Evolutionary conservation across 1,140 invertebrate species (phyloP).

Genomic region (Drosophila malerkotliana): DNA sequence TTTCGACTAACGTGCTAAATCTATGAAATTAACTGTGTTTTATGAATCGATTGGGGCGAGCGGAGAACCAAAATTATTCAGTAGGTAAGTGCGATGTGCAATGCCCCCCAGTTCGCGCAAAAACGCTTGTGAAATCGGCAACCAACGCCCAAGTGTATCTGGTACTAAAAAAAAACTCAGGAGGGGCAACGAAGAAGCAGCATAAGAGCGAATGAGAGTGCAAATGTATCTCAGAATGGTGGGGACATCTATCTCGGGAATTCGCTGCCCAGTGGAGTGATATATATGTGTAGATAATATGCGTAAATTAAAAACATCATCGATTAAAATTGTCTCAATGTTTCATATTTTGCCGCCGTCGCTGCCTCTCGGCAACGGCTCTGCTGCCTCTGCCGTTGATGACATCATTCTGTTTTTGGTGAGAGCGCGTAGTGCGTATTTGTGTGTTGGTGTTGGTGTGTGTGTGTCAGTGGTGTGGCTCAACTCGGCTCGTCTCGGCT

Average conservation of each 20-base stretch:
- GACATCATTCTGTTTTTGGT: constrained; percentile 76
- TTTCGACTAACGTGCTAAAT: constrained; percentile 61
- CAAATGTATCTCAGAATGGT: background rate
- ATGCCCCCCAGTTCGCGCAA: constrained; percentile 37
- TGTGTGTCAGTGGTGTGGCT: constrained; percentile 5
- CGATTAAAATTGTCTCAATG: constrained; percentile 75
- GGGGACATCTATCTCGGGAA: background rate
- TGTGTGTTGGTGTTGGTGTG: constrained; percentile 35
- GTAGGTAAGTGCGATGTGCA: constrained; percentile 72
- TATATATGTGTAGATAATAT: constrained; percentile 21
- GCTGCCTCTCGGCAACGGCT: constrained; percentile 35
- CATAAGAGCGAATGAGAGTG: background rate
- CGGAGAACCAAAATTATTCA: constrained; percentile 66
- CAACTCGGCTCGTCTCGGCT: background rate
- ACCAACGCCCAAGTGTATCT: constrained; percentile 69
- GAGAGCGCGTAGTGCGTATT: constrained; percentile 51
- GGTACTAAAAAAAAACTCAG: constrained; percentile 2
- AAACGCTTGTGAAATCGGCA: constrained; percentile 60
- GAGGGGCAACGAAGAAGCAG: background rate
- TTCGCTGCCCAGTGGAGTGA: constrained; percentile 4
- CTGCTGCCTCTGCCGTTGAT: constrained; percentile 53
- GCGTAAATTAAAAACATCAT: constrained; percentile 71
- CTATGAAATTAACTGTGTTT: constrained; percentile 71
- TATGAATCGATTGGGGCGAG: constrained; percentile 75
- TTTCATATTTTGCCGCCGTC: constrained; percentile 55